Base-by-base conservation (phyloP, 2,797 vertebrate species). In the Craterocephalus amniculus region DNA sequence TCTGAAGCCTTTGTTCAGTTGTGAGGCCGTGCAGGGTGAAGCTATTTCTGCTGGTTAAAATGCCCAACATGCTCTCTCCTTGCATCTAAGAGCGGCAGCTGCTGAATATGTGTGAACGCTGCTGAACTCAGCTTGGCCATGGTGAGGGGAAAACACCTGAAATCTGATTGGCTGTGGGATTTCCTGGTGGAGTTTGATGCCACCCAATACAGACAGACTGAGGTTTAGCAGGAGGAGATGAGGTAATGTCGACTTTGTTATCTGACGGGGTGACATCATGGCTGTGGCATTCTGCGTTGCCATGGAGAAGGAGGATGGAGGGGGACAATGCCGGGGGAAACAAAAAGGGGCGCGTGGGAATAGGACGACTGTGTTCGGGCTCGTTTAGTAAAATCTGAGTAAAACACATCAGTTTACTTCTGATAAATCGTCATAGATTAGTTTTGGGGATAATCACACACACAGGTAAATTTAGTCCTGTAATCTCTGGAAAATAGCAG, bases 201-300 rank as follows among this genome's bases (percentile, higher is more conserved):
- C 59, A 56, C 29, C 83, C 74, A 79, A 73, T 81, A 70, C 64
- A 83, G 51, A 78, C 24, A 31, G 63, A 32, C 51, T 18, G 55
- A 63, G 74, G 49, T 57, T 72, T 70, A 69, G 58, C 40, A 57
- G 74, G 82, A 87, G 60, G 76, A 74, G 72, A 86, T 92, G 93
- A 92, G 67, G 87, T 93, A 83, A 92, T 91, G 80, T 58, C 59
- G 79, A 52, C 70, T 64, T 75, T 38, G n/a, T 76, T 83, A 55
- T 79, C 63, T 18, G 63, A 45, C 58, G 67, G 58, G 83, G 76
- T 94, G 93, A 93, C 91, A 89, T 94, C 92, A 93, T 89, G 1
- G 4, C 22, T 64, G 57, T 91, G 90, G 90, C 86, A 92, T 93
- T 83, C 75, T 67, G 8, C 29, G 83, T 88, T 74, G 61, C 88